These are phyloP conservation scores for Muntiacus reevesi DNA, from an alignment of 2,113 vertebrate species.

Conservation along the genomic window DNA sequence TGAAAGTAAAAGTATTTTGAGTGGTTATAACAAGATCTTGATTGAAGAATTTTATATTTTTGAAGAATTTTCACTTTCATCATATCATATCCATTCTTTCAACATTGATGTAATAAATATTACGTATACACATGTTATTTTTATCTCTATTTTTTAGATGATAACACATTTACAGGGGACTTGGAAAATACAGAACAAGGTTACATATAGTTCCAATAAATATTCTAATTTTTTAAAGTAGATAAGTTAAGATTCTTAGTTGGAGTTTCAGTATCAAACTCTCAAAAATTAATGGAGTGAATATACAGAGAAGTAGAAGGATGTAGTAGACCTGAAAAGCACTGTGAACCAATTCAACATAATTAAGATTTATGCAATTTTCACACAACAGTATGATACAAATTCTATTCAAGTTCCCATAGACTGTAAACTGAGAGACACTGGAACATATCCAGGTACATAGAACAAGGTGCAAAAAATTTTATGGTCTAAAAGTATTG, in stretches of 20 bases:
- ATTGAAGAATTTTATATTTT: slow-evolving; percentile 27
- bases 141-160: not conserved
- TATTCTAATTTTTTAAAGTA: not conserved
- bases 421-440: not conserved
- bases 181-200: not conserved
- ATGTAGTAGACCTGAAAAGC: not conserved
- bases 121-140: not conserved
- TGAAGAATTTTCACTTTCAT: not conserved
- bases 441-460: not conserved
- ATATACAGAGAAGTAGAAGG: not conserved
- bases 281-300: not conserved
- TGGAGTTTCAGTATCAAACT: not conserved
- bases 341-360: not conserved
- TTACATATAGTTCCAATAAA: not conserved
- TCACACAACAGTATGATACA: not conserved
- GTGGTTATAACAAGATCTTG: not conserved
- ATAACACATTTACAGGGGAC: not conserved
- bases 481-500: not conserved
- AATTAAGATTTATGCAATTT: not conserved
- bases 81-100: not conserved
- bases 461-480: not conserved
- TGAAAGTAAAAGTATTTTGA: slow-evolving; percentile 22
- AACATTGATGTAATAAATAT: not conserved
- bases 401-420: not conserved
- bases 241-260: not conserved